Evolutionary conservation across 2,113 vertebrate species (phyloP).

Genomic region (Lonchura striata): DNA sequence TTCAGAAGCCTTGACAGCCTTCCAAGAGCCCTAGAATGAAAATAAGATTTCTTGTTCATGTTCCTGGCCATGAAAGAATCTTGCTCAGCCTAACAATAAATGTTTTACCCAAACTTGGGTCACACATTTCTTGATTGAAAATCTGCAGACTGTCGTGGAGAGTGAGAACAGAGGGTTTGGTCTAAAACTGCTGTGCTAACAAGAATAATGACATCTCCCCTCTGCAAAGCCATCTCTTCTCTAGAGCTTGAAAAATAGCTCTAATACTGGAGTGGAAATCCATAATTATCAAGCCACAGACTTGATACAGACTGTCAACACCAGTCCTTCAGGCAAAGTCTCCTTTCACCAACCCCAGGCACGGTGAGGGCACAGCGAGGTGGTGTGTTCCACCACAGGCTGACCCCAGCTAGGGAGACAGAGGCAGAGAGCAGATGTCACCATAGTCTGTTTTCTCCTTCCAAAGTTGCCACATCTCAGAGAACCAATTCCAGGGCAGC

Average conservation of each 20-base stretch:
- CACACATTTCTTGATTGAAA: background rate
- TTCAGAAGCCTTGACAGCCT: constrained; percentile 23
- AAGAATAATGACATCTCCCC: background rate
- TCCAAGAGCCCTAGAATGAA: background rate
- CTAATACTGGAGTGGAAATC: background rate
- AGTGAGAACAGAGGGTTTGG: background rate
- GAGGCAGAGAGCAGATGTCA: background rate
- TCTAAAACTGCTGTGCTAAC: background rate
- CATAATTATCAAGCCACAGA: background rate
- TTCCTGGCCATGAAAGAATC: background rate
- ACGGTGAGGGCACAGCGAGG: accelerated
- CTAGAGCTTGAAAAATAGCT: background rate
- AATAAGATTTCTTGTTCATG: background rate
- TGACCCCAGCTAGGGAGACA: background rate
- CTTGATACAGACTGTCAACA: background rate
- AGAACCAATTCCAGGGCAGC: background rate
- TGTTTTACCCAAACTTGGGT: background rate
- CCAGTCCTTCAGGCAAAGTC: background rate
- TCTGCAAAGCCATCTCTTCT: background rate
- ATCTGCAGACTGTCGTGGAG: background rate
- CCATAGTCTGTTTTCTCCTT: background rate
- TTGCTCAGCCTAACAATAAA: background rate
- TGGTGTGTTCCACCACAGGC: accelerated
- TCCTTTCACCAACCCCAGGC: background rate
- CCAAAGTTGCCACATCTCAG: background rate